These are phyloP conservation scores for Styela plicata DNA, from an alignment of 23 tunicate species.

Conservation along the genomic window DNA sequence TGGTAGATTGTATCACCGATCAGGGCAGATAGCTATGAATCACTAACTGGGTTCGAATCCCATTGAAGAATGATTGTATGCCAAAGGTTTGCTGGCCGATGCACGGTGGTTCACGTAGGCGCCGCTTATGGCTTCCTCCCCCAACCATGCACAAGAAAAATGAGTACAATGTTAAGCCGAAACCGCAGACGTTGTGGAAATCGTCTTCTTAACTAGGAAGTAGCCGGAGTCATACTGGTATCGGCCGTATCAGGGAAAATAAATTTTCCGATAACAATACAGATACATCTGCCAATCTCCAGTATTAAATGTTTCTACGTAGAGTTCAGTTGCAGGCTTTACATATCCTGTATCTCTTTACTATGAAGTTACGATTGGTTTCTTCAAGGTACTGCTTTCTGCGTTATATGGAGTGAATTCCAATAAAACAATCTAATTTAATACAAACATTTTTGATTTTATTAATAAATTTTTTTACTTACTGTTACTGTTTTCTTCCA, in stretches of 20 bases:
- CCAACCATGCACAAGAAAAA: not conserved
- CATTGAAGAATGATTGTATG: not conserved
- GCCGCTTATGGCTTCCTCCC: not conserved
- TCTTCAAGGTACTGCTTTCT: not conserved
- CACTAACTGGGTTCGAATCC: not conserved
- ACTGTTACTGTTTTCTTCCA: constrained; percentile 11
- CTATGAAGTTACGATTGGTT: too few species aligned
- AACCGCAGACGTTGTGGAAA: too few species aligned
- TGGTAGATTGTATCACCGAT: not conserved
- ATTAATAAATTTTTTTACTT: not conserved
- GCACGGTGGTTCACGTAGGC: not conserved
- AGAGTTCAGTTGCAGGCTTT: too few species aligned
- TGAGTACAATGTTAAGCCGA: too few species aligned
- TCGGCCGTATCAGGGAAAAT: too few species aligned
- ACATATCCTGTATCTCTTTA: too few species aligned
- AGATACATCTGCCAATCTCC: too few species aligned
- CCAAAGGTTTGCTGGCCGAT: not conserved
- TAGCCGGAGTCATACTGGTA: too few species aligned
- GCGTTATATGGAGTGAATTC: not conserved
- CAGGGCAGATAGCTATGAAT: not conserved
- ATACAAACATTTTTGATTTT: not conserved
- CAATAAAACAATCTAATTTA: not conserved
- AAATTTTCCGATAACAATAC: too few species aligned
- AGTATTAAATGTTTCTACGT: too few species aligned
- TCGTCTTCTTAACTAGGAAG: too few species aligned